These are phyloP conservation scores for Chrysolina americana DNA, from an alignment of 2,888 invertebrate species.

Conservation along the genomic window DNA sequence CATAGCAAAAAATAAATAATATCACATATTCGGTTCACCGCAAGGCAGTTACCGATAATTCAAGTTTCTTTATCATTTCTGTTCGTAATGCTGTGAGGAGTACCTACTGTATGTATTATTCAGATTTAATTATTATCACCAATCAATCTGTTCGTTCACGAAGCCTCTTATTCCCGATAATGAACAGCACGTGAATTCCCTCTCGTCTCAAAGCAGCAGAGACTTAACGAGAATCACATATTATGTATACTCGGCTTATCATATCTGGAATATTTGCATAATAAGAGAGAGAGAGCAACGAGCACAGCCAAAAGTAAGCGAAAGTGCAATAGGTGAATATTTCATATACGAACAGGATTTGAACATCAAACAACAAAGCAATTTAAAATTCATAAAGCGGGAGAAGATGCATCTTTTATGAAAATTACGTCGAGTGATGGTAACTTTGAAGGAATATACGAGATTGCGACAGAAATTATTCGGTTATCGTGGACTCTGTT, in stretches of 20 bases:
- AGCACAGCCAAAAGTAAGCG: background rate
- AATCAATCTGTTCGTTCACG: background rate
- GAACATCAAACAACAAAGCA: background rate
- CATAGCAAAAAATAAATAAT: no score
- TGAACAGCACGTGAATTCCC: background rate
- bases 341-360: background rate
- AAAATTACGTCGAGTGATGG: background rate
- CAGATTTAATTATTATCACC: background rate
- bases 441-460: background rate
- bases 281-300: background rate
- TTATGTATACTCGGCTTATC: background rate
- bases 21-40: no score
- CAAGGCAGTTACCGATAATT: no score
- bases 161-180: background rate
- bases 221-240: background rate
- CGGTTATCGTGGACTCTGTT: background rate
- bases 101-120: no score
- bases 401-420: conserved; percentile 1
- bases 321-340: background rate
- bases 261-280: conserved; percentile 16
- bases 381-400: conserved; percentile 17
- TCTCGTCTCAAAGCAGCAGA: background rate
- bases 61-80: no score
- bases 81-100: no score
- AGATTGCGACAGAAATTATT: background rate